These are phyloP conservation scores for Psettodes erumei DNA, from an alignment of 2,113 vertebrate genomes.

Conservation along the genomic window DNA sequence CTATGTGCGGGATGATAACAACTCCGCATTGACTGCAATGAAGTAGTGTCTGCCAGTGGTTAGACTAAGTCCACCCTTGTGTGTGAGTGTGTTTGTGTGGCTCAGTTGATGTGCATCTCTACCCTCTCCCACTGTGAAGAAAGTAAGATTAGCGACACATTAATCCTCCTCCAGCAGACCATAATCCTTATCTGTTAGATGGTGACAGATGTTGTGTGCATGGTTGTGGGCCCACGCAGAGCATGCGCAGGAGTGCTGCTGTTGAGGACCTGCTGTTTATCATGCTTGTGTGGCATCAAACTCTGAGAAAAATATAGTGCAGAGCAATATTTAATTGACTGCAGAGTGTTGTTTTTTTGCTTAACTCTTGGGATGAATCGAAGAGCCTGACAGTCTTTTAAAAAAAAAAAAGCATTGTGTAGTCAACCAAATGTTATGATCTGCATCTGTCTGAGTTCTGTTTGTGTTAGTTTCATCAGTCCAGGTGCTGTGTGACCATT, in stretches of 20 bases:
- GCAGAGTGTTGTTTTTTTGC: too few relatives aligned
- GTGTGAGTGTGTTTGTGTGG: slow-evolving; percentile 4
- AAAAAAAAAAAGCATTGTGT: too few relatives aligned
- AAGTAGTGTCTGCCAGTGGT: neutral
- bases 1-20: slow-evolving; percentile 19
- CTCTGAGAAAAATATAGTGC: too few relatives aligned
- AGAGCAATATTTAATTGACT: too few relatives aligned
- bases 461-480: too few relatives aligned
- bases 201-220: slow-evolving; percentile 68
- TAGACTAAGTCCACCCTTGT: neutral
- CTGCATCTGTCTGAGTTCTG: too few relatives aligned
- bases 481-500: too few relatives aligned
- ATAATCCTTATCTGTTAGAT: slow-evolving; percentile 72
- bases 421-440: too few relatives aligned
- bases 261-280: slow-evolving; percentile 32
- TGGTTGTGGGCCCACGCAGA: slow-evolving; percentile 54
- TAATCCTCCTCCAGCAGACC: slow-evolving; percentile 69
- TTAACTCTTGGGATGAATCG: too few relatives aligned
- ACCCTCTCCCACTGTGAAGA: slow-evolving; percentile 49
- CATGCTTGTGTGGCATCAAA: too few relatives aligned
- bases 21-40: neutral
- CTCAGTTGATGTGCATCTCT: slow-evolving; percentile 23
- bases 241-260: slow-evolving; percentile 36
- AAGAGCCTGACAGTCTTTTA: too few relatives aligned
- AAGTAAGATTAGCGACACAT: slow-evolving; percentile 68